Percentiles rank a stretch among this genome's conserved stretches.
phyloP scores from a whole-genome alignment of 2,113 vertebrate genomes.

The Salminus brasiliensis region DNA sequence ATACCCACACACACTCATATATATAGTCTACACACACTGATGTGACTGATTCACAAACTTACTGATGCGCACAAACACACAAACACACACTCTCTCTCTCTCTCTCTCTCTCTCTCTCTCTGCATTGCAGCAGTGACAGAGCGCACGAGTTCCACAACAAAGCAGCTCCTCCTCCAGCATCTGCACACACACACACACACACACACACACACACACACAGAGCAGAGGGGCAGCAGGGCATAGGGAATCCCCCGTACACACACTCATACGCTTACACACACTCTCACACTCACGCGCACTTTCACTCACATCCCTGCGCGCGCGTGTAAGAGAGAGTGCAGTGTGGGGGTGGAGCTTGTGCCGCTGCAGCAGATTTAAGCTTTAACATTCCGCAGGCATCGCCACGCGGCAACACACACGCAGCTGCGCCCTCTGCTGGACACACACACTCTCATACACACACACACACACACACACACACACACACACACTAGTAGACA shows the following conservation, averaged over 20 bases:
- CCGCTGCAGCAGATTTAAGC: not conserved
- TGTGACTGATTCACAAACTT: constrained; percentile 6
- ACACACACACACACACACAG: not conserved
- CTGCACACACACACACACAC: not conserved
- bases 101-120: constrained; percentile 54
- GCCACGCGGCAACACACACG: not conserved
- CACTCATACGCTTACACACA: constrained; percentile 8
- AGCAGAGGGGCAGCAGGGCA: not conserved
- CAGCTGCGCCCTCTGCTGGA: not conserved
- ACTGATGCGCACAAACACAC: constrained; percentile 43
- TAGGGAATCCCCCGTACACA: not conserved
- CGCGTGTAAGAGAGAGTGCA: not conserved
- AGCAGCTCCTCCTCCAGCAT: not conserved
- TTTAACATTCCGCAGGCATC: not conserved
- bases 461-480: not conserved
- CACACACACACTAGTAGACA: not conserved
- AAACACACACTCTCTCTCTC: constrained; percentile 37
- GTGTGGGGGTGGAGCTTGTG: not conserved
- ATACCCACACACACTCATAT: not conserved
- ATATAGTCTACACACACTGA: not conserved
- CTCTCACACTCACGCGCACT: not conserved
- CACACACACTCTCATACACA: not conserved
- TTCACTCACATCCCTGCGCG: not conserved
- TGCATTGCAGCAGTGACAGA: constrained; percentile 55
- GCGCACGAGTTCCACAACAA: constrained; percentile 46